Evolutionary conservation across 2,888 invertebrate species (phyloP), one percentile per base, ranked within the genome.

Genomic region (Terebella lapidaria): DNA sequence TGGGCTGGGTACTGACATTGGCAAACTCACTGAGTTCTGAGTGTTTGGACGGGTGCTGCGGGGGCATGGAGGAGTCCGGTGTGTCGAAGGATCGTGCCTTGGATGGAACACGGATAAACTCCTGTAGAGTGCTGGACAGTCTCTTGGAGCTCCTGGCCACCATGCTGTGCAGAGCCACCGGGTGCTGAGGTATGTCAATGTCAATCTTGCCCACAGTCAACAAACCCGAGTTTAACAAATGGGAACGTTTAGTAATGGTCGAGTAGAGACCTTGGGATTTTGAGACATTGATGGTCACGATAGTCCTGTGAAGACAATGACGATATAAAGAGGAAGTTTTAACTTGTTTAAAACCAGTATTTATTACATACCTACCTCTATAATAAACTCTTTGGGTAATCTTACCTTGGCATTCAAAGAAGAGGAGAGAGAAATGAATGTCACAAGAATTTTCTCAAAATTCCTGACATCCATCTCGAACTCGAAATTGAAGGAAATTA

Each of bases 101-200:
- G 22, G 72, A 64, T 0, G 73, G 69, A 1, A 75, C 71, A 30
- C 76, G 68, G 52, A 79, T 71, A 60, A 83, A 79, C 68, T 83
- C 90, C 84, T 94, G 94, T 57, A 96, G 82, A 0, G 95, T 96
- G 18, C 90, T 90, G 4, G 94, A 94, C 49, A 96, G 84, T 75
- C 95, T 92, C 67, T 93, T 89, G 64, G 93, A 92, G 66, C 94
- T 92, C 69, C 96, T 85, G 0, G 79, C 75, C 87, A 99, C 94
- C 90, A 99, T 96, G 56, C 95, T 96, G 81, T 99, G 97, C 70
- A 99, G 83, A 4, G 92, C 94, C 0, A 96, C 94, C 0, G 97
- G 97, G 83, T 97, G 96, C 81, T 97, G 96, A 2, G 99, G 97
- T 75, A 99, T 93, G 81, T 96, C 95, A 58, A 96, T 89, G 66